Conservation (phyloP, 2,888 invertebrate species). For the Diogma glabrata region DNA sequence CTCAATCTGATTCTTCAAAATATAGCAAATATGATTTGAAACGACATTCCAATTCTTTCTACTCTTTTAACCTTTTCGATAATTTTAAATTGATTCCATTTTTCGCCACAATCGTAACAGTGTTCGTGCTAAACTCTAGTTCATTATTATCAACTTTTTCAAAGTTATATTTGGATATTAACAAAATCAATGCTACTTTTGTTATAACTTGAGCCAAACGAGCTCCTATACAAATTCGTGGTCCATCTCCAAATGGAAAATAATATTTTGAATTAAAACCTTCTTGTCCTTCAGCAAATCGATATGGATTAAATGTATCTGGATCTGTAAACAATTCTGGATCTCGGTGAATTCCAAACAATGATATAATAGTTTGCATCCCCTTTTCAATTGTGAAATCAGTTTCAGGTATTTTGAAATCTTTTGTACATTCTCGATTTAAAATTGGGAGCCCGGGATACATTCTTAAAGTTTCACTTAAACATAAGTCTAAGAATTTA, state of each 20-base stretch:
- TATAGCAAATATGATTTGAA: too few relatives aligned
- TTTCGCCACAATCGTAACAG: conserved; percentile 26
- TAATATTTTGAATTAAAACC: conserved; percentile 27
- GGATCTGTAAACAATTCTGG: conserved; percentile 35
- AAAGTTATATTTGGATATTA: conserved; percentile 27
- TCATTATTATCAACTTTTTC: conserved; percentile 22
- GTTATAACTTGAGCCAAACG: conserved; percentile 25
- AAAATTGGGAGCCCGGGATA: conserved; percentile 37
- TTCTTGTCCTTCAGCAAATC: conserved; percentile 30
- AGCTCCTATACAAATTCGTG: conserved; percentile 32
- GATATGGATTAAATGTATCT: conserved; percentile 34
- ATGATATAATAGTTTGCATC: conserved; percentile 31
- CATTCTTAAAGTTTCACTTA: conserved; percentile 33
- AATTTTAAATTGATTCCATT: conserved; percentile 28
- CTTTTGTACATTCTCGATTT: conserved; percentile 33
- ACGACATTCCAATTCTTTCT: too few relatives aligned
- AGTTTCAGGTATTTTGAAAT: conserved; percentile 29
- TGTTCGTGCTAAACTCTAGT: conserved; percentile 27
- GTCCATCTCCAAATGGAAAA: conserved; percentile 34
- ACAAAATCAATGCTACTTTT: conserved; percentile 28
- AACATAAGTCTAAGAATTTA: conserved; percentile 31
- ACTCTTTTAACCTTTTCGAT: conserved; percentile 12
- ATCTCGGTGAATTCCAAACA: conserved; percentile 36
- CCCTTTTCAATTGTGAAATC: conserved; percentile 31
- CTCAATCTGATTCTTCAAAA: too few relatives aligned